Percentiles rank a stretch among this genome's conserved stretches.
Conservation (phyloP, 2,888 invertebrate genomes). For the Phalera bucephala region DNA sequence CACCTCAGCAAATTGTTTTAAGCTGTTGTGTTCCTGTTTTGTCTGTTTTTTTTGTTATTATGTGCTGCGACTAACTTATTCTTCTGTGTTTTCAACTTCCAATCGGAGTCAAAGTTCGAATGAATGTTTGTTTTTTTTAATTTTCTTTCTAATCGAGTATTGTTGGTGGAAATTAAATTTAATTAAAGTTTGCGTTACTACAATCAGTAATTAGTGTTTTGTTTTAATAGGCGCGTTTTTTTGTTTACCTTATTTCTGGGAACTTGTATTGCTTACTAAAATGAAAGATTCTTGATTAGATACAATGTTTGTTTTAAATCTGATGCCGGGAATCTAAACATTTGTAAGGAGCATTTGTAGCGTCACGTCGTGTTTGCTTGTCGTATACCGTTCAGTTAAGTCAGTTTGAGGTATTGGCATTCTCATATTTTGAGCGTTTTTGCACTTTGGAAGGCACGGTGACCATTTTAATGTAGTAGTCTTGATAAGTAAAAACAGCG, state of each 20-base stretch:
- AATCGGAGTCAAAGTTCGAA: constrained; percentile 23
- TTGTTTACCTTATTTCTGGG: constrained; percentile 10
- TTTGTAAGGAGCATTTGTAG: too few relatives aligned
- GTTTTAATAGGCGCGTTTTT: constrained; percentile 15
- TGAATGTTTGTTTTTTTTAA: constrained; percentile 41
- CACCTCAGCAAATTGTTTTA: constrained; percentile 59
- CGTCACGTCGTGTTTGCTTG: too few relatives aligned
- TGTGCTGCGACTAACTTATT: constrained; percentile 45
- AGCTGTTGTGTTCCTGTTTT: constrained; percentile 43
- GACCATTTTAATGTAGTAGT: too few relatives aligned
- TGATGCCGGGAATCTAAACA: too few relatives aligned
- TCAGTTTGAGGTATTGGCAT: too few relatives aligned
- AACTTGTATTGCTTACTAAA: constrained; percentile 16
- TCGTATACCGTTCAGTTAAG: too few relatives aligned
- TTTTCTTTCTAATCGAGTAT: constrained; percentile 35
- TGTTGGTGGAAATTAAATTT: constrained; percentile 29
- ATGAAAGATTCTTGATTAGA: constrained; percentile 4
- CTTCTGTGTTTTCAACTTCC: constrained; percentile 47
- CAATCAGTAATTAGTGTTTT: constrained; percentile 29
- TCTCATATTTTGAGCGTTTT: too few relatives aligned
- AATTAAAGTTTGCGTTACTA: constrained; percentile 34
- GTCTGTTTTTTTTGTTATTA: constrained; percentile 46
- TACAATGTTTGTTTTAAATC: too few relatives aligned
- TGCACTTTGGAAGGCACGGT: too few relatives aligned
- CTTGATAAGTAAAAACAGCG: too few relatives aligned